Evolutionary conservation across 1,140 invertebrate genomes (phyloP).

Genomic region (Caenorhabditis tropicalis): DNA sequence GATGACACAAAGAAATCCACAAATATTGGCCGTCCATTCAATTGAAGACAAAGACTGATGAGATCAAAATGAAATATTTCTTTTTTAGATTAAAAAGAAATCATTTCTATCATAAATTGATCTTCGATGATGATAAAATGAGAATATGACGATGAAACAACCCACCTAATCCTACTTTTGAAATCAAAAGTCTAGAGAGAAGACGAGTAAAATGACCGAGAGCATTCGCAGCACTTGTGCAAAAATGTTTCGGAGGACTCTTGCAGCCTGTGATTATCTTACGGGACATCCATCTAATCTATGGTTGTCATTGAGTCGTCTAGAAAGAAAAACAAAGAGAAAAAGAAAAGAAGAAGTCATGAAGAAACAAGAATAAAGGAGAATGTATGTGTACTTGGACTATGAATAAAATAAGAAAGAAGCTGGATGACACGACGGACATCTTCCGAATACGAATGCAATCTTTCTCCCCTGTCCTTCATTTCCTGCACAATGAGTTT

Average conservation of each 20-base stretch:
- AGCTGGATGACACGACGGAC: not conserved
- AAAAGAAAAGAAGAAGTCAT: not conserved
- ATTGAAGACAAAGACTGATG: conserved; percentile 8
- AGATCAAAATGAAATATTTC: not conserved
- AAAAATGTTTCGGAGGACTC: conserved; percentile 5
- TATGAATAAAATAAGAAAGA: conserved; percentile 33
- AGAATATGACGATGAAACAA: not conserved
- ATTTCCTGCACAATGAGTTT: conserved; percentile 25
- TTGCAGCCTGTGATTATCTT: conserved; percentile 33
- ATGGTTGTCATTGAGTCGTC: conserved; percentile 2
- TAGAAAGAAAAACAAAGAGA: not conserved
- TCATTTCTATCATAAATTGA: not conserved
- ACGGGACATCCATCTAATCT: conserved; percentile 34
- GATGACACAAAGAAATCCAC: conserved; percentile 16
- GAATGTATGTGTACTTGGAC: conserved; percentile 32
- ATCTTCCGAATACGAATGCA: conserved; percentile 31
- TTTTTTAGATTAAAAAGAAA: not conserved
- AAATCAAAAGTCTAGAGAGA: not conserved
- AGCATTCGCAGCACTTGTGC: not conserved
- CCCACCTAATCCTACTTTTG: not conserved
- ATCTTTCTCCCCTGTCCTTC: not conserved
- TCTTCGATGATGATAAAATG: not conserved
- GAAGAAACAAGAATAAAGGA: conserved; percentile 8
- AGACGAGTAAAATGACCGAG: not conserved
- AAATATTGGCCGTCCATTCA: not conserved